These are phyloP conservation scores for Euplexia lucipara DNA, from an alignment of 2,888 invertebrate genomes.

Conservation along the genomic window DNA sequence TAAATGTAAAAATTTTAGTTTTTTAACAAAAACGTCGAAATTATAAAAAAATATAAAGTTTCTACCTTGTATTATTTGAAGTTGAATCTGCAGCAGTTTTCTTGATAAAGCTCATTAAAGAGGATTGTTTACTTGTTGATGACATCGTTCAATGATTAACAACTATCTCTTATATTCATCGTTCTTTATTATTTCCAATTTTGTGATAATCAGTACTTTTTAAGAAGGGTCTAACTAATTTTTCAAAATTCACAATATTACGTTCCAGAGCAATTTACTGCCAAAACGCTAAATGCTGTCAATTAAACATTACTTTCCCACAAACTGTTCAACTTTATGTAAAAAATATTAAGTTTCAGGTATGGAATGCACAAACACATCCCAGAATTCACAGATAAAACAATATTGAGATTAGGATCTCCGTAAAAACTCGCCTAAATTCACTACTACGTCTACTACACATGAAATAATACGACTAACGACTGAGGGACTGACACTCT, in stretches of 20 bases:
- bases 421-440: conserved; percentile 1
- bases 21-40: neutral
- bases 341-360: neutral
- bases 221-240: neutral
- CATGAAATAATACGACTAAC: no score
- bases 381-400: conserved; percentile 4
- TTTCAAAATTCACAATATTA: conserved; percentile 1
- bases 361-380: conserved; percentile 17
- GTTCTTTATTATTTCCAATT: conserved; percentile 10
- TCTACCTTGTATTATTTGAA: conserved; percentile 66
- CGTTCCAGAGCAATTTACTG: conserved; percentile 14
- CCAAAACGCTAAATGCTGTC: neutral
- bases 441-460: no score
- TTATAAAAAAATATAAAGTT: conserved; percentile 1
- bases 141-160: conserved; percentile 41
- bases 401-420: neutral
- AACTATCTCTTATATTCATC: conserved; percentile 10
- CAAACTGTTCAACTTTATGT: neutral
- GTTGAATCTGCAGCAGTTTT: conserved; percentile 68
- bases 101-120: conserved; percentile 77
- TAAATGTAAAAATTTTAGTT: no score
- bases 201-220: neutral
- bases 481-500: no score
- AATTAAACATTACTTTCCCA: neutral
- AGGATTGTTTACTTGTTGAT: conserved; percentile 70